These are phyloP conservation scores for Orchesella flavescens DNA, from an alignment of 2,888 invertebrate species.

Conservation along the genomic window DNA sequence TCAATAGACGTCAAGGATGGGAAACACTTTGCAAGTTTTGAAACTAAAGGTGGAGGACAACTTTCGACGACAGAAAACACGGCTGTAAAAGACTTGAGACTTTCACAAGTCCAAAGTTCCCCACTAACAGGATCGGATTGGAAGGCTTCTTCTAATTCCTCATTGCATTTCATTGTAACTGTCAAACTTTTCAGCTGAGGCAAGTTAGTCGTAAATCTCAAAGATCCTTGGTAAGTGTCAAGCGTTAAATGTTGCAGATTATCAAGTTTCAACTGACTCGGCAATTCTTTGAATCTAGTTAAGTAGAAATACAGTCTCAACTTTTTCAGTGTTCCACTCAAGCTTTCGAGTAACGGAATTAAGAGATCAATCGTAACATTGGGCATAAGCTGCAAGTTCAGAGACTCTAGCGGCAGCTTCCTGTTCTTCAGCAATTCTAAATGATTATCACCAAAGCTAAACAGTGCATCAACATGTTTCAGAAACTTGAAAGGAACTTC, in stretches of 20 bases:
- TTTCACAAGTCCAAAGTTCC: conserved; percentile 61
- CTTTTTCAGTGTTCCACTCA: conserved; percentile 62
- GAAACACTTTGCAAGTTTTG: conserved; percentile 61
- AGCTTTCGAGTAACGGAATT: conserved; percentile 62
- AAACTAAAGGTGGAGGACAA: conserved; percentile 54
- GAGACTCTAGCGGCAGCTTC: conserved; percentile 53
- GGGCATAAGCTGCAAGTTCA: conserved; percentile 67
- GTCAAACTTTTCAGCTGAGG: conserved; percentile 59
- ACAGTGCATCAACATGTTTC: conserved; percentile 61
- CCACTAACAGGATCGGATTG: conserved; percentile 53
- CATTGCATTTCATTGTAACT: conserved; percentile 64
- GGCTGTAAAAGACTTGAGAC: conserved; percentile 57
- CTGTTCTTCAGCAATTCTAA: conserved; percentile 55
- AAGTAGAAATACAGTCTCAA: conserved; percentile 68
- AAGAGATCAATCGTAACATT: conserved; percentile 67
- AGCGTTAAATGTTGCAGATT: conserved; percentile 63
- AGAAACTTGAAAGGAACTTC: conserved; percentile 63
- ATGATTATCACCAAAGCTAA: conserved; percentile 64
- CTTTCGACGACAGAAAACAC: conserved; percentile 60
- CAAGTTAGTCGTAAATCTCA: conserved; percentile 59
- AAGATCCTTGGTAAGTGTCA: conserved; percentile 67
- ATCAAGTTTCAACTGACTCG: conserved; percentile 56
- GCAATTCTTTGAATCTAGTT: conserved; percentile 65
- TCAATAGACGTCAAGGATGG: conserved; percentile 50
- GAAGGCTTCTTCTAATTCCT: conserved; percentile 65